These are phyloP conservation scores for Phytoseiulus persimilis DNA, from an alignment of 2,888 invertebrate species.

Conservation along the genomic window DNA sequence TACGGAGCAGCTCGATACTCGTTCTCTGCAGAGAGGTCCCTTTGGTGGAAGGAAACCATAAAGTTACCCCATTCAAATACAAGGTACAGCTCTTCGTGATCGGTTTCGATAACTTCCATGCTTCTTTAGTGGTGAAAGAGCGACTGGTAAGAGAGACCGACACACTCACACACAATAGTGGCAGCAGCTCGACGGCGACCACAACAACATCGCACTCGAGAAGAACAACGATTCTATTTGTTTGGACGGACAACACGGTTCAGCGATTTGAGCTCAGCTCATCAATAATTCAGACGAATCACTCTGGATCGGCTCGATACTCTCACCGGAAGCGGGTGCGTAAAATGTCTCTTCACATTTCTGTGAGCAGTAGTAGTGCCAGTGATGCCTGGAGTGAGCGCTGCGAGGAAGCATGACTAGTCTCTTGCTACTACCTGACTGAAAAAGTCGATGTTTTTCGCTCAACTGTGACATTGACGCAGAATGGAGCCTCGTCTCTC, in stretches of 20 bases:
- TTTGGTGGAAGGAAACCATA: no score
- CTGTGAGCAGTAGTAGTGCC: background rate
- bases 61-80: no score
- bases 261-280: background rate
- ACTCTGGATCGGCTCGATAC: background rate
- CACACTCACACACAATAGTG: background rate
- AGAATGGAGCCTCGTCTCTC: background rate
- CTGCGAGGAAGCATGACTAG: background rate
- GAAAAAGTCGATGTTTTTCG: background rate
- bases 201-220: background rate
- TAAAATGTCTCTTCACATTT: background rate
- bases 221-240: conserved; percentile 5
- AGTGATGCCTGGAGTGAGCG: background rate
- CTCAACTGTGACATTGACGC: background rate
- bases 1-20: no score
- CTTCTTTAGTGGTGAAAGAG: no score
- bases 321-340: background rate
- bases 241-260: background rate
- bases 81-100: no score
- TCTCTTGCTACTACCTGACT: background rate
- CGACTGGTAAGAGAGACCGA: no score
- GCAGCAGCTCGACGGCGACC: background rate
- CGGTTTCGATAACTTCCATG: no score
- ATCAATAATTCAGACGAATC: background rate
- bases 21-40: no score